Evolutionary conservation across 1,140 invertebrate species (phyloP).

Genomic region (Drosophila nikananu): DNA sequence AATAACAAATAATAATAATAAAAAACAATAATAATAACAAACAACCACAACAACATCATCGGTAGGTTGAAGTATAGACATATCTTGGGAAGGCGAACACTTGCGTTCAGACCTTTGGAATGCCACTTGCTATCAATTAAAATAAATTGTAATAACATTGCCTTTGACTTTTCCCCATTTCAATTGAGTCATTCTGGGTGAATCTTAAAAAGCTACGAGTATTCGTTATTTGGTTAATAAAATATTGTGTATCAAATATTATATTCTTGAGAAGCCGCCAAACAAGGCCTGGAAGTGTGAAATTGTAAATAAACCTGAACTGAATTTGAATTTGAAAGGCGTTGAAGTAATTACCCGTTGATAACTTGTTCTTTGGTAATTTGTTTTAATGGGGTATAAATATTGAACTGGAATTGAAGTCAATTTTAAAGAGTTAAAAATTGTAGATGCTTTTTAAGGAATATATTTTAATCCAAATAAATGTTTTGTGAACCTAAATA

Average conservation of each 20-base stretch:
- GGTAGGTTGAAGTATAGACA: constrained; percentile 8
- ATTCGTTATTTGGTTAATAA: constrained; percentile 7
- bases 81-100: constrained; percentile 72
- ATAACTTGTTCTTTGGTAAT: constrained; percentile 14
- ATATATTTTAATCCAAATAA: neutral
- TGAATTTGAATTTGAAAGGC: constrained; percentile 3
- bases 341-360: constrained; percentile 7
- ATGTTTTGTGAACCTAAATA: neutral
- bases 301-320: constrained; percentile 7
- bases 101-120: constrained; percentile 51
- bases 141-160: constrained; percentile 69
- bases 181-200: constrained; percentile 44
- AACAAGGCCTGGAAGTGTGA: constrained; percentile 1
- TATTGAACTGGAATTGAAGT: neutral
- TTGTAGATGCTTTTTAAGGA: neutral
- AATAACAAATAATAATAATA: constrained; percentile 36
- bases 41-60: constrained; percentile 1
- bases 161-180: constrained; percentile 49
- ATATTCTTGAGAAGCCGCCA: neutral
- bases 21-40: constrained; percentile 24
- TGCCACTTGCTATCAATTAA: constrained; percentile 74
- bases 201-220: constrained; percentile 17
- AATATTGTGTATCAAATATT: constrained; percentile 15
- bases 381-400: neutral
- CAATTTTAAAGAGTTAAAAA: too few species aligned